phyloP scores from a whole-genome alignment of 1,140 invertebrate species.

The Lamellibrachia luymesi region DNA sequence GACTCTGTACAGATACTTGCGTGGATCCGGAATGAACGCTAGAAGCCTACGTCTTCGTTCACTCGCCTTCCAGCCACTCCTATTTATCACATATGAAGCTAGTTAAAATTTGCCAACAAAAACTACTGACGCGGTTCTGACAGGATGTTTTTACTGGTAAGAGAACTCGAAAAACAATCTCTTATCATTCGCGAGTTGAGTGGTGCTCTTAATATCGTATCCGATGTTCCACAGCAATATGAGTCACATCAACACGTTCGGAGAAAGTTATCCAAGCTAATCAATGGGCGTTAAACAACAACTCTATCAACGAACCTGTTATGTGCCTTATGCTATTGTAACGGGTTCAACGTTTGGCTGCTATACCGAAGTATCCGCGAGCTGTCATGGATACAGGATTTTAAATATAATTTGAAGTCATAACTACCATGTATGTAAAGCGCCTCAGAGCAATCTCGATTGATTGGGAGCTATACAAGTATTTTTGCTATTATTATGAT shows the following conservation, averaged over 20 bases:
- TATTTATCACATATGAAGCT: not conserved
- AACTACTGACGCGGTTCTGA: not conserved
- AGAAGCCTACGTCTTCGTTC: not conserved
- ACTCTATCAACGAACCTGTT: not conserved
- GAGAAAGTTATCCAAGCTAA: not conserved
- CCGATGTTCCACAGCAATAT: not conserved
- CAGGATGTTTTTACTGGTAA: not conserved
- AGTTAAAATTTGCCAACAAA: not conserved
- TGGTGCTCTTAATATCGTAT: not conserved
- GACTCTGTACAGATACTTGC: not conserved
- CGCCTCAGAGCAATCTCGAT: too few relatives aligned
- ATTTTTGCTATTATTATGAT: too few relatives aligned
- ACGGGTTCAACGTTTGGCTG: too few relatives aligned
- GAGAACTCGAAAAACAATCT: not conserved
- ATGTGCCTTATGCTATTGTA: not conserved
- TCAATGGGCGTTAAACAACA: not conserved
- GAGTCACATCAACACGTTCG: not conserved
- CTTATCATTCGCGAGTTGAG: not conserved
- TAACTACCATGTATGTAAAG: too few relatives aligned
- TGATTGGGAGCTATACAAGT: too few relatives aligned
- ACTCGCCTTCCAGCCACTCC: not conserved
- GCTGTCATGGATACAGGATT: too few relatives aligned
- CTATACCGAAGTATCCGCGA: too few relatives aligned
- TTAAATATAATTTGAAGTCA: too few relatives aligned
- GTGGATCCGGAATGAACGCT: not conserved